These are phyloP conservation scores for Zoanthus gigantus DNA, from an alignment of 92 coral and sea anemone genomes.

Conservation along the genomic window DNA sequence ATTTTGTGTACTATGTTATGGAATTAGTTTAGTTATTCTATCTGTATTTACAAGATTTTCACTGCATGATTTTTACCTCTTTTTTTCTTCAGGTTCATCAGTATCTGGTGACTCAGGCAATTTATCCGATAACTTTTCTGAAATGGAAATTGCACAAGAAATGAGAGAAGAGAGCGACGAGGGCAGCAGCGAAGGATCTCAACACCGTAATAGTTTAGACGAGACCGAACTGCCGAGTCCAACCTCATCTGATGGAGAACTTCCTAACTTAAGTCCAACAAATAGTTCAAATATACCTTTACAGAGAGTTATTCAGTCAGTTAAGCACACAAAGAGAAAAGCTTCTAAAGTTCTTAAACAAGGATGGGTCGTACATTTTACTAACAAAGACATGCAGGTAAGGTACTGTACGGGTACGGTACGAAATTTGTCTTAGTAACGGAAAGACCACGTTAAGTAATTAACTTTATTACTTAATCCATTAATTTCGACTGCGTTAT, in stretches of 20 bases:
- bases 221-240: constrained; percentile 81
- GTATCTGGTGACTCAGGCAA: constrained; percentile 75
- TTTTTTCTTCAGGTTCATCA: constrained; percentile 62
- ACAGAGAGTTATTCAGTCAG: constrained; percentile 97
- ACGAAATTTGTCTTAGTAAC: no score
- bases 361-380: constrained; percentile 99
- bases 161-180: constrained; percentile 70
- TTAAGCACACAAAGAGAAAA: constrained; percentile 96
- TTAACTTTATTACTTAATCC: no score
- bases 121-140: constrained; percentile 83
- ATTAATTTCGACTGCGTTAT: no score
- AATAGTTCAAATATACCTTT: constrained; percentile 92
- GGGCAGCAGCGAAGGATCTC: constrained; percentile 68
- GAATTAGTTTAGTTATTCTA: no score
- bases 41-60: no score
- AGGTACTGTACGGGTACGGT: no score
- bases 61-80: no score
- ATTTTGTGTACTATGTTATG: no score
- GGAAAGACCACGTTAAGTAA: no score
- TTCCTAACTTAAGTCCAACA: constrained; percentile 78
- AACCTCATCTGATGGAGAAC: constrained; percentile 77
- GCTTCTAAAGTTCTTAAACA: constrained; percentile 97
- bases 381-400: constrained; percentile 95
- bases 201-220: constrained; percentile 75
- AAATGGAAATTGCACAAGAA: constrained; percentile 82